Evolutionary conservation across 2,888 invertebrate genomes (phyloP).

Genomic region (Cheilosia vulpina): DNA sequence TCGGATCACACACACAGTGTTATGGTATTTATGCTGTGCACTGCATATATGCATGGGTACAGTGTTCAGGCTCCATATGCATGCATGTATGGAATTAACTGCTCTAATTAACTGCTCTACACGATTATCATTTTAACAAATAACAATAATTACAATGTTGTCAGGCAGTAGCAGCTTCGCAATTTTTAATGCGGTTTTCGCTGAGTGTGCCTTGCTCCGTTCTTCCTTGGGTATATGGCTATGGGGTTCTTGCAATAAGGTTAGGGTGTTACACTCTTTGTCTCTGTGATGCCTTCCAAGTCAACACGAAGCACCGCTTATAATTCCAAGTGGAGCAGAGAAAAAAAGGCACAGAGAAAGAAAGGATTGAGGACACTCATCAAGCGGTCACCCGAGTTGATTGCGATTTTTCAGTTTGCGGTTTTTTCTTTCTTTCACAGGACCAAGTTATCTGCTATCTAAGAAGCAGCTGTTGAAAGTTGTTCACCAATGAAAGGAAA

Average conservation of each 20-base stretch:
- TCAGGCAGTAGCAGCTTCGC: constrained; percentile 25
- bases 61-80: constrained; percentile 18
- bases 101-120: constrained; percentile 73
- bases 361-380: constrained; percentile 61
- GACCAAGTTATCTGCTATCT: constrained; percentile 5
- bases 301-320: constrained; percentile 43
- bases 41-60: background rate
- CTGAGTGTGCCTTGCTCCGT: constrained; percentile 1
- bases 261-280: constrained; percentile 54
- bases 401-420: constrained; percentile 50
- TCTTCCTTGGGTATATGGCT: background rate
- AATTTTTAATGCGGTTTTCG: constrained; percentile 36
- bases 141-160: constrained; percentile 60
- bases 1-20: constrained; percentile 17
- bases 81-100: constrained; percentile 62
- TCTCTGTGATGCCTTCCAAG: constrained; percentile 5
- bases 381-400: constrained; percentile 64
- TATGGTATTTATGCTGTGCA: constrained; percentile 48
- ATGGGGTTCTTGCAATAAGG: constrained; percentile 41
- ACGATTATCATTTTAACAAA: constrained; percentile 74
- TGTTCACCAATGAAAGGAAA: constrained; percentile 7
- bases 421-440: background rate
- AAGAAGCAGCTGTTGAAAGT: constrained; percentile 25
- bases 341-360: constrained; percentile 7
- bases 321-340: constrained; percentile 35